These are phyloP conservation scores for Lucilia cuprina DNA, from an alignment of 1,140 invertebrate species.

Conservation along the genomic window DNA sequence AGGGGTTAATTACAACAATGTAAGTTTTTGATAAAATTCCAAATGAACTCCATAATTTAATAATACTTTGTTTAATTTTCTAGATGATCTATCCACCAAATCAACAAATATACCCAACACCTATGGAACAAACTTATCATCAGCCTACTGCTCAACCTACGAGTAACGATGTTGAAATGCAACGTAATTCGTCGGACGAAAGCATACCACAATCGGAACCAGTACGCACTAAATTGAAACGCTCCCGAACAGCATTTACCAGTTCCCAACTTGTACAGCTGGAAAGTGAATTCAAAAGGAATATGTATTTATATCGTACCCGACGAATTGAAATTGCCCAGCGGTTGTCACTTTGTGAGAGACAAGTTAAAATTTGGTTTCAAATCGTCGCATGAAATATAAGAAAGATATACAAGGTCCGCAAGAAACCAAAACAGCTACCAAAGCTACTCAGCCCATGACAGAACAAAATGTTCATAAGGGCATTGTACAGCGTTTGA, in stretches of 20 bases:
- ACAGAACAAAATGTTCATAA: slow-evolving; percentile 53
- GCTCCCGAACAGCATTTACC: slow-evolving; percentile 80
- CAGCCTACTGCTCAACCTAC: not conserved
- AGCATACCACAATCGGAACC: slow-evolving; percentile 44
- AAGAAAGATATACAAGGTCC: slow-evolving; percentile 56
- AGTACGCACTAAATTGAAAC: slow-evolving; percentile 46
- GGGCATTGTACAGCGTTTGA: slow-evolving; percentile 55
- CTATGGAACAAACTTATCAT: slow-evolving; percentile 36
- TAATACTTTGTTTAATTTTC: slow-evolving; percentile 1
- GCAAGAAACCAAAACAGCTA: slow-evolving; percentile 43
- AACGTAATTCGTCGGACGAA: slow-evolving; percentile 52
- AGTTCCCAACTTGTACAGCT: slow-evolving; percentile 79
- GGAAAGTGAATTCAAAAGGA: slow-evolving; percentile 65
- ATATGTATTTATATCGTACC: slow-evolving; percentile 81
- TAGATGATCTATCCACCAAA: slow-evolving; percentile 41
- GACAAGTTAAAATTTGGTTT: slow-evolving; percentile 93
- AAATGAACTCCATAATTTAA: not conserved
- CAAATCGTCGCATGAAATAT: slow-evolving; percentile 60
- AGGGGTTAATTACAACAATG: slow-evolving; percentile 9
- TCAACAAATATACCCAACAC: slow-evolving; percentile 18
- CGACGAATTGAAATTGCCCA: slow-evolving; percentile 82
- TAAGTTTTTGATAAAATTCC: not conserved
- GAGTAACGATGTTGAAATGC: slow-evolving; percentile 31
- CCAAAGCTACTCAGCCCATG: slow-evolving; percentile 47
- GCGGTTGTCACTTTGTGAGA: slow-evolving; percentile 76